These are phyloP conservation scores for Gymnosoma rotundatum DNA, from an alignment of 2,888 invertebrate species.

Conservation along the genomic window DNA sequence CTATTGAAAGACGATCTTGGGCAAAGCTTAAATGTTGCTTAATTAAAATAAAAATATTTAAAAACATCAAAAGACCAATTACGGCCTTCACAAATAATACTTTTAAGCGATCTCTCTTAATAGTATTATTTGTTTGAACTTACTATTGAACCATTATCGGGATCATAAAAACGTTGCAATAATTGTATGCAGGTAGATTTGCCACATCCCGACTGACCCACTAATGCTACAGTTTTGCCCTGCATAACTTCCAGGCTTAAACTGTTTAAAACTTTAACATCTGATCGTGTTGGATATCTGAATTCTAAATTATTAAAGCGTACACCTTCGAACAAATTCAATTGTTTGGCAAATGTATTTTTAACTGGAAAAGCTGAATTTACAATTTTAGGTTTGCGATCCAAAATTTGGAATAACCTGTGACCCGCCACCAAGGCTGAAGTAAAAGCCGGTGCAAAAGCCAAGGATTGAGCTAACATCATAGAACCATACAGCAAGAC, in stretches of 20 bases:
- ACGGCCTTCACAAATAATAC: too few species aligned
- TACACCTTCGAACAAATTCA: constrained; percentile 80
- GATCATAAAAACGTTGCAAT: constrained; percentile 91
- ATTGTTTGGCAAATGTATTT: constrained; percentile 77
- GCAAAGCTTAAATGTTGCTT: too few species aligned
- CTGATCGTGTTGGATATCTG: constrained; percentile 91
- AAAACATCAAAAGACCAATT: too few species aligned
- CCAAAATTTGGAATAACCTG: constrained; percentile 86
- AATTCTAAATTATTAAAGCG: constrained; percentile 88
- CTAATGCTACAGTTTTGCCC: constrained; percentile 89
- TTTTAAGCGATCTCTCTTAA: too few species aligned
- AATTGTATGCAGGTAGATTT: constrained; percentile 92
- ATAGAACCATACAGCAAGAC: constrained; percentile 90
- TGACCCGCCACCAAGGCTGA: constrained; percentile 88
- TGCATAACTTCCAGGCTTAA: constrained; percentile 86
- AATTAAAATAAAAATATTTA: too few species aligned
- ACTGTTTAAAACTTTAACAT: constrained; percentile 88
- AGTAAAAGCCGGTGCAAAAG: constrained; percentile 90
- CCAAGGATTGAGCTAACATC: constrained; percentile 90
- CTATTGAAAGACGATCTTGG: background rate
- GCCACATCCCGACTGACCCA: constrained; percentile 90
- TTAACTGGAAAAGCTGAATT: constrained; percentile 81
- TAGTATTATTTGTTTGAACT: constrained; percentile 70
- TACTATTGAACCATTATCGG: constrained; percentile 86
- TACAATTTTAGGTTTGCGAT: constrained; percentile 84